Conservation (phyloP, 2,797 vertebrate species). For the Chrosomus eos region DNA sequence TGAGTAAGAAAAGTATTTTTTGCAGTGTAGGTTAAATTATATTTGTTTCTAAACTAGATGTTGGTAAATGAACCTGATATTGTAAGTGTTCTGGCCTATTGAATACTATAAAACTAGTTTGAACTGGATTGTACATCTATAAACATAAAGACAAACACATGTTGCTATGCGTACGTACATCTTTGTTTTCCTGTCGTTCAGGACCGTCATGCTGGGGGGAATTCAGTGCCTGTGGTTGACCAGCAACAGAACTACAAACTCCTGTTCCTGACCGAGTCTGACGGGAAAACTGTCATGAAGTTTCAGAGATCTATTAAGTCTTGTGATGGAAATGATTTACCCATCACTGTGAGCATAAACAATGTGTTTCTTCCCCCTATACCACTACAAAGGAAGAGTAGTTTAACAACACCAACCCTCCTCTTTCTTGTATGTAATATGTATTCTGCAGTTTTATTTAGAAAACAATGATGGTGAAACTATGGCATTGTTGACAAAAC, state of each 20-base stretch:
- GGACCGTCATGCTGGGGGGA: constrained; percentile 74
- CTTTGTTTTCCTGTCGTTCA: constrained; percentile 57
- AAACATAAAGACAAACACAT: background rate
- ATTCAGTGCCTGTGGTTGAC: constrained; percentile 71
- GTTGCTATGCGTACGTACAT: background rate
- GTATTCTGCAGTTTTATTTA: background rate
- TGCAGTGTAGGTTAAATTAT: background rate
- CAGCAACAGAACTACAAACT: constrained; percentile 79
- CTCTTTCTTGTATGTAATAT: background rate
- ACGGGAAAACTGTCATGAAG: constrained; percentile 75
- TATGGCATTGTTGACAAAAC: background rate
- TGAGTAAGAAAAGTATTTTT: too few relatives aligned
- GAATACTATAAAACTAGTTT: background rate
- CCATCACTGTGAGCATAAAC: constrained; percentile 76
- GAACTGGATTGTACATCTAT: background rate
- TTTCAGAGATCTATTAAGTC: constrained; percentile 72
- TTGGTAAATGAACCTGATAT: background rate
- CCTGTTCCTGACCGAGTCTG: constrained; percentile 71
- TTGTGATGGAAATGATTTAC: constrained; percentile 75
- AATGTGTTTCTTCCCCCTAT: background rate
- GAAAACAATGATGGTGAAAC: background rate
- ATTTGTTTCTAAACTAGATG: background rate
- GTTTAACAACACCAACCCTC: background rate
- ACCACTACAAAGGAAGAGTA: background rate
- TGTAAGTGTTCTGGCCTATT: background rate